Base-by-base conservation (phyloP, 2,888 invertebrate species). In the Sphaerophoria taeniata region DNA sequence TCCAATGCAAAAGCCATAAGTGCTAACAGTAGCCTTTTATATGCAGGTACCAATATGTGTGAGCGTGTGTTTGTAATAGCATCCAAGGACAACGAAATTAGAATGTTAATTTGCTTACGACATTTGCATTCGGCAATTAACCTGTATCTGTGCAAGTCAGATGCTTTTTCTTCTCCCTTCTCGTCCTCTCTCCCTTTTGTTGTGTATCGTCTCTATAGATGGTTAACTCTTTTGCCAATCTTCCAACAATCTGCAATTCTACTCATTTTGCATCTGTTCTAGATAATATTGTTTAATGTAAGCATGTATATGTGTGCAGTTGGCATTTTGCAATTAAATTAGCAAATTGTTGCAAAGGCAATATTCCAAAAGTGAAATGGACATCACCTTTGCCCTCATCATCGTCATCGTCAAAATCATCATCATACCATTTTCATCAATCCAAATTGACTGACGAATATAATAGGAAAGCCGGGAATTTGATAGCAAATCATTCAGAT, bases 251-350 rank as follows among this genome's bases (percentile, higher is more conserved):
- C 33, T 3, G 47, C 16, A 36, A 49, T 43, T 7, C 5, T 67
- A 36, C 53, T 39, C 51, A 51, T 53, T 67, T 51, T 43, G 11
- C 12, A 9, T 43, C 6, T 7, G 39, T 3, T 67, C 51, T 6
- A 5, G 11, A 6, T 39, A 39, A 51, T 67, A 39, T 24, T 60
- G 7, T 7, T 5, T 33, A 5, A 3, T 16, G 6, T 51, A 2
- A 24, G 4, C 14, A 16, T 49, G 34, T 55, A 14, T 39, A 11
- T 61, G 65, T 65, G 65, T 78, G 78, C 12, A 36, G 36, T 47
- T 85, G 85, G 58, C 73, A 85, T 81, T 36, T 81, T 77, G 73
- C 76, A 81, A 85, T 85, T 81, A 85, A 85, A 85, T 85, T 81
- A 85, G 51, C 81, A 81, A 73, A 76, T 81, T 70, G 73, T 70